Conservation (phyloP, 1,140 invertebrate genomes). For the Chlorops oryzae region DNA sequence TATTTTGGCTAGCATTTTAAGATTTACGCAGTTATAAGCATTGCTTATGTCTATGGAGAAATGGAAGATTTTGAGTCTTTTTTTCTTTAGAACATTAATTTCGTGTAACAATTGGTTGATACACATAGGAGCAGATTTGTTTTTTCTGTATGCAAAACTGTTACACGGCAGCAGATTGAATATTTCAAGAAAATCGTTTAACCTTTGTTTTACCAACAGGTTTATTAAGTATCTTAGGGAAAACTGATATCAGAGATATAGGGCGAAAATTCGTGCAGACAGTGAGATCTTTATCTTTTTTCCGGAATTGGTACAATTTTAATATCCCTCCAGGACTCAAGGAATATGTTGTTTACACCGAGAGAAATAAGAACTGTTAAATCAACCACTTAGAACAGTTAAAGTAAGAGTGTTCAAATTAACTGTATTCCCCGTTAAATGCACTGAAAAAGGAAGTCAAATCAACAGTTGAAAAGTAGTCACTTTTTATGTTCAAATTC, state of each 20-base stretch:
- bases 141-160: slow-evolving; percentile 4
- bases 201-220: neutral
- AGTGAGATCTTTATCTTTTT: slow-evolving; percentile 1
- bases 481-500: no score
- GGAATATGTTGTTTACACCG: no score
- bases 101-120: neutral
- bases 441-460: no score
- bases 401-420: no score
- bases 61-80: neutral
- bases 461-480: no score
- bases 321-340: neutral
- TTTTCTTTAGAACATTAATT: neutral
- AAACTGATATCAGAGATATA: neutral
- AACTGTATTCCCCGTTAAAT: no score
- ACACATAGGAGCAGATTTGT: neutral
- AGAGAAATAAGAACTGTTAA: no score
- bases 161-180: neutral
- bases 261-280: neutral
- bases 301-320: neutral
- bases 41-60: neutral
- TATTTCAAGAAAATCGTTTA: neutral
- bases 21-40: neutral
- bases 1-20: neutral
- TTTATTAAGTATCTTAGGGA: slow-evolving; percentile 2
- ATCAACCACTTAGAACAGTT: no score